Percentiles rank a stretch among this genome's conserved stretches.
These are phyloP conservation scores for Halesus radiatus DNA, from an alignment of 1,140 invertebrate species.

Conservation along the genomic window DNA sequence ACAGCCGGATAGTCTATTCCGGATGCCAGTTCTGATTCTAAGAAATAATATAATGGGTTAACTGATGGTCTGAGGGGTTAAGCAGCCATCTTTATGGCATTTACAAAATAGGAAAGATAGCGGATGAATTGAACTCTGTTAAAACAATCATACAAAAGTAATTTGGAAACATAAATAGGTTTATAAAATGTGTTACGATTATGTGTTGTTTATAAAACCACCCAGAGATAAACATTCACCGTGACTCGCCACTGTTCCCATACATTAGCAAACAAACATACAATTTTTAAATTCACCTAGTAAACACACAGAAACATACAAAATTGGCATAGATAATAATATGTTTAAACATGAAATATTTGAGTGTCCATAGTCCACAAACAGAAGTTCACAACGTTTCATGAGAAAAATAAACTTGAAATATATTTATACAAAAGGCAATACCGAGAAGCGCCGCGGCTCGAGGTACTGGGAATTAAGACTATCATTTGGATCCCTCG, in stretches of 20 bases:
- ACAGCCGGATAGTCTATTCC: no score
- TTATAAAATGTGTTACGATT: slow-evolving; percentile 21
- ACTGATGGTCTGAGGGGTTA: no score
- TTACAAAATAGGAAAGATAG: no score
- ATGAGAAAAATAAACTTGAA: slow-evolving; percentile 29
- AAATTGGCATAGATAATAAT: slow-evolving; percentile 16
- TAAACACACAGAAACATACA: slow-evolving; percentile 29
- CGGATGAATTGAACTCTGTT: no score
- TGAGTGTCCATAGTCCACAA: slow-evolving; percentile 38
- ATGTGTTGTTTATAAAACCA: slow-evolving; percentile 2
- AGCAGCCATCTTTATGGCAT: no score
- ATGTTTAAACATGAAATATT: slow-evolving; percentile 17
- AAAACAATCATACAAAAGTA: no score
- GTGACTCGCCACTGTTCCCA: not conserved
- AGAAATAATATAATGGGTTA: no score
- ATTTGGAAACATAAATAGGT: not conserved
- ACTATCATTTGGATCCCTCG: slow-evolving; percentile 33
- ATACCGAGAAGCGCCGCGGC: slow-evolving; percentile 1
- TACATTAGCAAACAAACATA: slow-evolving; percentile 27
- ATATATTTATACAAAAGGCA: slow-evolving; percentile 34
- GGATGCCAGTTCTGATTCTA: no score
- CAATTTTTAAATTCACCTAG: slow-evolving; percentile 6
- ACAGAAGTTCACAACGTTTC: slow-evolving; percentile 23
- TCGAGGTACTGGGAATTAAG: slow-evolving; percentile 24
- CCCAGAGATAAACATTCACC: slow-evolving; percentile 11